A percentile compares a stretch with the other conserved stretches of the same genome.
Conservation (phyloP, 2,888 invertebrate genomes). For the Anoplius nigerrimus region DNA sequence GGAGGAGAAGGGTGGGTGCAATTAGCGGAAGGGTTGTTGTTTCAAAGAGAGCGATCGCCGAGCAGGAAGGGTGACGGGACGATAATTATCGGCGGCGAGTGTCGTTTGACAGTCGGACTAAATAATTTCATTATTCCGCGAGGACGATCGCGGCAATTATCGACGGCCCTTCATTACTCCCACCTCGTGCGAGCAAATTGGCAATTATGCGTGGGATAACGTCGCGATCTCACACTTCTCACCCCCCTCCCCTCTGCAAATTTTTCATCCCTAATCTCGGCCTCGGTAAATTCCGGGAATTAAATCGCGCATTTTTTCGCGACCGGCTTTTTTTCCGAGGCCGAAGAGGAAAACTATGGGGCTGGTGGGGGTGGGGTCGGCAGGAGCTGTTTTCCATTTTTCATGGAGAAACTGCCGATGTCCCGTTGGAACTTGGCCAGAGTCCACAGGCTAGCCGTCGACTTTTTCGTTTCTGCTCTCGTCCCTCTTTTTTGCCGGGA, state of each 20-base stretch:
- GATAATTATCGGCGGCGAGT: neutral
- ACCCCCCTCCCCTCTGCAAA: too few relatives aligned
- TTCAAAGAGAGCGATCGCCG: too few relatives aligned
- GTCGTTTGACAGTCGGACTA: slow-evolving; percentile 12
- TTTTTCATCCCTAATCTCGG: too few relatives aligned
- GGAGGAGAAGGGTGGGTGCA: too few relatives aligned
- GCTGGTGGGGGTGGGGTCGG: neutral
- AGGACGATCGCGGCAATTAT: neutral
- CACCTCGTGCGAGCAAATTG: slow-evolving; percentile 16
- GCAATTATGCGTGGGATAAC: neutral
- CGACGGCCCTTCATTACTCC: slow-evolving; percentile 13
- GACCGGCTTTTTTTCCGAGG: too few relatives aligned
- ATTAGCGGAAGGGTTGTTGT: too few relatives aligned
- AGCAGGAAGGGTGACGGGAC: neutral
- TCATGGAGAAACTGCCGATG: slow-evolving; percentile 35
- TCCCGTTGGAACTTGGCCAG: slow-evolving; percentile 51
- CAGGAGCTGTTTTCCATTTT: slow-evolving; percentile 45
- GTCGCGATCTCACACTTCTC: too few relatives aligned
- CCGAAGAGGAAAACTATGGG: too few relatives aligned
- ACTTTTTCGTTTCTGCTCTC: slow-evolving; percentile 27
- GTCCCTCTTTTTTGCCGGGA: slow-evolving; percentile 21
- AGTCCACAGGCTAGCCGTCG: slow-evolving; percentile 32
- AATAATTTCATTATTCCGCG: slow-evolving; percentile 26
- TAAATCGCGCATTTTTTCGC: too few relatives aligned
- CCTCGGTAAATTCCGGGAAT: too few relatives aligned